phyloP scores from a whole-genome alignment of 2,797 vertebrate species.

The Pseudopleuronectes americanus region DNA sequence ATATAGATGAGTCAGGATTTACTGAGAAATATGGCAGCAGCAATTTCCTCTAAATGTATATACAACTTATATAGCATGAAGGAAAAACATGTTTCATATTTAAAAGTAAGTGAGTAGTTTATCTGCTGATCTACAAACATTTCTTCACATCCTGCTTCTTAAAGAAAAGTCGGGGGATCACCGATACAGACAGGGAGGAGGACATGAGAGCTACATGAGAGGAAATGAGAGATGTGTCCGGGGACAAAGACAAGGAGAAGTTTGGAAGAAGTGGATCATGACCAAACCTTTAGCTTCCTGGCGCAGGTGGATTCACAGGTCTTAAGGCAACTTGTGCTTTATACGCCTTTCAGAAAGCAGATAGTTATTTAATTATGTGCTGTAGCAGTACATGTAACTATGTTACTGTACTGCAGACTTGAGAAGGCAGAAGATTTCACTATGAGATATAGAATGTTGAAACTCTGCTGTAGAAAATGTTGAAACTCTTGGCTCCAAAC shows the following conservation, averaged over 20 bases:
- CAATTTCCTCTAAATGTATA: constrained; percentile 9
- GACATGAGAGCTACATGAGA: constrained; percentile 15
- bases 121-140: constrained; percentile 27
- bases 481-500: too few species aligned
- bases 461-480: too few species aligned
- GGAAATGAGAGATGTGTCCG: constrained; percentile 34
- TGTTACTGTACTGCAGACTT: too few species aligned
- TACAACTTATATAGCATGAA: not conserved
- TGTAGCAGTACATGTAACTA: too few species aligned
- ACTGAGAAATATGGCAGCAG: not conserved
- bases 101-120: constrained; percentile 10
- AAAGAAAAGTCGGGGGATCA: not conserved
- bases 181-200: constrained; percentile 13
- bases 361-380: too few species aligned
- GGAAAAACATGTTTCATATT: constrained; percentile 11
- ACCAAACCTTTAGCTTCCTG: too few species aligned
- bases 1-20: not conserved
- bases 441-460: too few species aligned
- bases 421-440: too few species aligned
- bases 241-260: not conserved
- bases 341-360: too few species aligned
- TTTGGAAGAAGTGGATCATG: not conserved
- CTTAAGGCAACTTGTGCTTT: too few species aligned
- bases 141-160: constrained; percentile 42
- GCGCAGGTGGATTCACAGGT: too few species aligned